Base-by-base conservation (phyloP, 2,113 vertebrate species). In the Syngnathus scovelli region DNA sequence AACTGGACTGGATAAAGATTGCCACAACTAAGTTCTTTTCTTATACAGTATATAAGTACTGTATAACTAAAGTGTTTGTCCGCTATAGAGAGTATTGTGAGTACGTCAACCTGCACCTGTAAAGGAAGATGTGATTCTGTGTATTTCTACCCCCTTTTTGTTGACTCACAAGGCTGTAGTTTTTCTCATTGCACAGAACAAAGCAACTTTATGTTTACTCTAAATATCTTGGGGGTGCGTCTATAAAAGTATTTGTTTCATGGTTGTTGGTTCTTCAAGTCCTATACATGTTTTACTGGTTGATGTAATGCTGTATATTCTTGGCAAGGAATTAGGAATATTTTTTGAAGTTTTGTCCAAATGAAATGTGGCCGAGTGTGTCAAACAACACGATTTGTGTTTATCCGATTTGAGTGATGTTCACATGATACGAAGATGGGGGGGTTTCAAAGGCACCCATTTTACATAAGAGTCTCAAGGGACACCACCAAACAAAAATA, bases 1-100 rank as follows among this genome's bases (percentile, higher is more conserved):
- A 72, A 66, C 74, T 80, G 78, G 74, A 76, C 72, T 84, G 74
- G 83, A 83, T 49, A n/a, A 74, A 78, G 58, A 69, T 71, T 62
- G 64, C 19, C 19, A 52, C 19, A 58, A 36, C 55, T 6, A 51
- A 33, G 13, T 82, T 77, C 67, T 62, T 16, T 74, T 83, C 77
- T 78, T 68, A 70, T 72, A 80, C 6, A 56, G 11, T 27, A 6
- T 64, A 68, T 49, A 58, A 69, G 3, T 2, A 33, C 27, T 33
- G 27, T 33, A 9, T 65, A 66, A 56, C 12, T 48, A 44, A 71
- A 52, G 19, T 64, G 54, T 70, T 46, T 67, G 41, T 60, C 44
- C 43, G 44, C 10, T 33, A 15, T 69, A 36, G 23, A 48, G 61
- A 68, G 6, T 38, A 23, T 12, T 43, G 41, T 3, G 12, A 63